Conservation (phyloP, 2,113 vertebrate genomes). For the Carlito syrichta region DNA sequence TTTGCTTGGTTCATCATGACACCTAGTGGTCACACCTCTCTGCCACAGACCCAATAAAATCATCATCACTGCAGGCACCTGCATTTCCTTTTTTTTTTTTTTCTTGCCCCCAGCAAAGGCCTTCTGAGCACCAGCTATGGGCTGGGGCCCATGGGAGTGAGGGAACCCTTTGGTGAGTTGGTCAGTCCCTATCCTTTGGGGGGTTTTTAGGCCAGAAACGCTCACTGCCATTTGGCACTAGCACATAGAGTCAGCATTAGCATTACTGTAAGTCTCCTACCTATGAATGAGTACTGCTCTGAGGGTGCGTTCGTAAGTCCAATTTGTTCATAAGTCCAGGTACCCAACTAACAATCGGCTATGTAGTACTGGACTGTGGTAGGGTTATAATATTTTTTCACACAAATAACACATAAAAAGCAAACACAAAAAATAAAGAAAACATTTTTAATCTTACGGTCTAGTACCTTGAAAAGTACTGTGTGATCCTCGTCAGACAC, state of each 20-base stretch:
- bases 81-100: background rate
- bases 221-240: background rate
- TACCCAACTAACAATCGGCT: too few relatives aligned
- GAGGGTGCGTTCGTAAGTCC: too few relatives aligned
- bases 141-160: background rate
- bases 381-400: too few relatives aligned
- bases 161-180: background rate
- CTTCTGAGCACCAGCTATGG: background rate
- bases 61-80: background rate
- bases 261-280: too few relatives aligned
- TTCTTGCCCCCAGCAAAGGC: background rate
- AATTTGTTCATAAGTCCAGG: too few relatives aligned
- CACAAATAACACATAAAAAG: too few relatives aligned
- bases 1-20: background rate
- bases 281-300: too few relatives aligned
- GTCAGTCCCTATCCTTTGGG: background rate
- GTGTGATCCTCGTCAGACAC: too few relatives aligned
- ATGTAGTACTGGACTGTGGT: too few relatives aligned
- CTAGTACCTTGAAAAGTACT: too few relatives aligned
- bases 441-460: too few relatives aligned
- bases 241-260: fast-evolving
- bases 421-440: too few relatives aligned
- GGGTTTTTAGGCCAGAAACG: background rate
- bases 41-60: background rate
- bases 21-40: background rate